These are phyloP conservation scores for Drosophila paranaensis DNA, from an alignment of 2,888 invertebrate genomes.

Conservation along the genomic window DNA sequence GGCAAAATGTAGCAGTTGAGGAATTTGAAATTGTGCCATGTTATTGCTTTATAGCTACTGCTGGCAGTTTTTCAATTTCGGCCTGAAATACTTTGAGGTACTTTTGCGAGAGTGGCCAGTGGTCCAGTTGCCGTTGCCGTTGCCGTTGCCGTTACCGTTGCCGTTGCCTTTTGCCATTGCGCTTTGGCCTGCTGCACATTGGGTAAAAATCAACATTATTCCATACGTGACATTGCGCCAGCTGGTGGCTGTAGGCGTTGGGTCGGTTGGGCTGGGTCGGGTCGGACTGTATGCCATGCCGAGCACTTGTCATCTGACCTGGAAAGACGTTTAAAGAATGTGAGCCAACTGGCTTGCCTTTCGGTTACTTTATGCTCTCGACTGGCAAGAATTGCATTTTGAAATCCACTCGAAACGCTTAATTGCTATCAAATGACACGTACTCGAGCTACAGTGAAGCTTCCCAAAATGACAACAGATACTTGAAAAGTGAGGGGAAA, in stretches of 20 bases:
- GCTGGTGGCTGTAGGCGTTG: slow-evolving; percentile 27
- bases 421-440: slow-evolving; percentile 44
- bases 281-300: not conserved
- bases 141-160: not conserved
- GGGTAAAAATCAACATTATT: slow-evolving; percentile 56
- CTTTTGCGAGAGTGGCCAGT: slow-evolving; percentile 8
- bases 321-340: slow-evolving; percentile 30
- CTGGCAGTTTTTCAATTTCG: slow-evolving; percentile 45
- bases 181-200: slow-evolving; percentile 25
- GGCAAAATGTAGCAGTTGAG: slow-evolving; percentile 38
- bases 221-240: slow-evolving; percentile 50
- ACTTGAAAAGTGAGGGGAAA: not conserved
- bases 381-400: slow-evolving; percentile 35
- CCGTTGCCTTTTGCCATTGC: slow-evolving; percentile 10
- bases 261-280: not conserved
- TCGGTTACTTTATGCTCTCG: slow-evolving; percentile 20
- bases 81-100: slow-evolving; percentile 39
- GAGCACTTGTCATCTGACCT: slow-evolving; percentile 34
- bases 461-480: not conserved
- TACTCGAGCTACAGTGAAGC: not conserved
- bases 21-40: slow-evolving; percentile 36
- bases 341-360: slow-evolving; percentile 4
- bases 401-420: slow-evolving; percentile 33
- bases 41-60: slow-evolving; percentile 37
- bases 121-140: slow-evolving; percentile 2